Percentiles rank a stretch among this genome's conserved stretches.
phyloP scores from a whole-genome alignment of 1,140 invertebrate species.

The Hetaerina americana region DNA sequence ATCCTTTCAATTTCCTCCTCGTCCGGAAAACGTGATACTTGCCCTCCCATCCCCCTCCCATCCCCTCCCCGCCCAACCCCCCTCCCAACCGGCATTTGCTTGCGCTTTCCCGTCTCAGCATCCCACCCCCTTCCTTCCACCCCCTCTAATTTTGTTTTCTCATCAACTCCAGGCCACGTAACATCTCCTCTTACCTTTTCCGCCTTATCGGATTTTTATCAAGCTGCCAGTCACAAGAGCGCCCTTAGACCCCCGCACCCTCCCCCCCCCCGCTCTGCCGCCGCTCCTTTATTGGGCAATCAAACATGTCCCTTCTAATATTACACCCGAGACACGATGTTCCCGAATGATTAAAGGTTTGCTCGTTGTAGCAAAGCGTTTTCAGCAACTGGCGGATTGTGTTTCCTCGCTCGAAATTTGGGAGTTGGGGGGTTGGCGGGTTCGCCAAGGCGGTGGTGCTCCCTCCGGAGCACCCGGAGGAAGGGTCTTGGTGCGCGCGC shows the following conservation, averaged over 20 bases:
- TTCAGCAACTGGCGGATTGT: too few relatives aligned
- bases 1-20: too few relatives aligned
- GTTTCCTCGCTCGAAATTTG: too few relatives aligned
- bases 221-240: not conserved
- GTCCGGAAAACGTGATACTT: too few relatives aligned
- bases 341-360: too few relatives aligned
- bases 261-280: not conserved
- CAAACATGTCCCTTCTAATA: not conserved
- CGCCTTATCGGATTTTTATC: not conserved
- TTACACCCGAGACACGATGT: too few relatives aligned
- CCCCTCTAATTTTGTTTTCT: not conserved
- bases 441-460: too few relatives aligned
- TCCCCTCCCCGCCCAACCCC: not conserved
- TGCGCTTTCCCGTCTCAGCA: not conserved
- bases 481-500: too few relatives aligned
- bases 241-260: too few relatives aligned
- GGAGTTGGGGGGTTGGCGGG: too few relatives aligned
- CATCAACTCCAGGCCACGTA: not conserved
- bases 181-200: not conserved
- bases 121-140: not conserved
- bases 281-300: not conserved
- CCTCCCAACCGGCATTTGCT: not conserved
- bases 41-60: not conserved
- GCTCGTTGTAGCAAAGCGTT: too few relatives aligned
- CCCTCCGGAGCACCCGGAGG: too few relatives aligned